Evolutionary conservation across 2,113 vertebrate species (phyloP), one percentile per base, ranked within the genome.

Genomic region (Prionailurus viverrinus): DNA sequence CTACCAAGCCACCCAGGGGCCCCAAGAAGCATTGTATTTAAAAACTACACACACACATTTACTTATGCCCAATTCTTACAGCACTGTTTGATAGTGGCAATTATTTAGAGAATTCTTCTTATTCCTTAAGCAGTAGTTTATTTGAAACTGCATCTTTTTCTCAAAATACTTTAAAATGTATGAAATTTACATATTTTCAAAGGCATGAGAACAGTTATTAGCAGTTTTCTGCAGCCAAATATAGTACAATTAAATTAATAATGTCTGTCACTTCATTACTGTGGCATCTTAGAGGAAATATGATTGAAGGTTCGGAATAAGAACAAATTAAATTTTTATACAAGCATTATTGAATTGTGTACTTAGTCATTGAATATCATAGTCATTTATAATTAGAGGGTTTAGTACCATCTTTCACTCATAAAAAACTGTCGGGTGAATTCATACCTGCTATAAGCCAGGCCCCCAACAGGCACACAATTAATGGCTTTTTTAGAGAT

Each of bases 241-340:
- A 55, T 53, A 78, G 14, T 88, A n/a, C 36, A 63, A n/a, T 71
- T 78, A 68, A 65, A 45, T 87, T 74, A 68, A 4, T 74, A 45
- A 55, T 85, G 25, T 33, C 29, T 92, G 8, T 84, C 11, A n/a
- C 18, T 65, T 83, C 66, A 51, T 74, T 21, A 63, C 0, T 61
- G 14, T 80, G 48, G 31, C 14, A 83, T 90, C 73, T 91, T 53
- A 74, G 48, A 83, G 48, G 10, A 83, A 79, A 27, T 71, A 63
- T 71, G 27, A 85, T 51, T 48, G 63, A 71, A 94, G 41, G 1
- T n/a, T 68, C n/a, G 76, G 41, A 55, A 41, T 14, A 73, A 53
- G 53, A 94, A 48, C 63, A 86, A 91, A 85, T 71, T 31, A 68
- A 89, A 69, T 25, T 93, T 68, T 86, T 90, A 55, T 13, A 11